phyloP scores from a whole-genome alignment of 2,113 vertebrate genomes.

The Irena cyanogastra region DNA sequence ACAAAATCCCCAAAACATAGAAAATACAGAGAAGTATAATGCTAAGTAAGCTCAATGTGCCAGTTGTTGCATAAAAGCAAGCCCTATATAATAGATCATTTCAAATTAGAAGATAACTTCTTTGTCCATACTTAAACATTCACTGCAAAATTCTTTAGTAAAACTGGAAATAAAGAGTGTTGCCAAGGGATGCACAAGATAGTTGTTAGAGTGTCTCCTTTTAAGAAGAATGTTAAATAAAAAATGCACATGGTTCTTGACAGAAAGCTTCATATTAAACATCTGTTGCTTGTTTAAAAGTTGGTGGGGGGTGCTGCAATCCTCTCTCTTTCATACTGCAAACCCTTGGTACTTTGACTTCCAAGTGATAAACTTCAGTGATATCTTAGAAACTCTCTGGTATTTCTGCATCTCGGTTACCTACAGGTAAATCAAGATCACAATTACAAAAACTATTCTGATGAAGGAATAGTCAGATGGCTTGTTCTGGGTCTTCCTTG shows the following conservation, averaged over 20 bases:
- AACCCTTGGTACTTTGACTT: neutral
- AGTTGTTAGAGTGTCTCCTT: neutral
- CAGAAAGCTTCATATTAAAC: neutral
- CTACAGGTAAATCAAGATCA: neutral
- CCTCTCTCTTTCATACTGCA: neutral
- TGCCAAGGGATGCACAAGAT: neutral
- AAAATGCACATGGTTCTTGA: neutral
- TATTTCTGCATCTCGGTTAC: neutral
- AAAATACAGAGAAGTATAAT: neutral
- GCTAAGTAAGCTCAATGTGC: neutral
- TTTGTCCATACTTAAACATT: neutral
- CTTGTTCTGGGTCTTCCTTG: neutral
- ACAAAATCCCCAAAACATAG: neutral
- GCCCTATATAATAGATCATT: neutral
- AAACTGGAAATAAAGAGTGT: neutral
- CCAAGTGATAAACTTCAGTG: neutral
- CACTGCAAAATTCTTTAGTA: neutral
- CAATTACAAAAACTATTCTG: neutral
- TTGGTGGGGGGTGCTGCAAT: fast-evolving
- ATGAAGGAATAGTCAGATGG: neutral
- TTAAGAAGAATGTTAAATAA: neutral
- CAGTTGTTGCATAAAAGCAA: neutral
- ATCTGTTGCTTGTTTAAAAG: neutral
- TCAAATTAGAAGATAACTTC: neutral
- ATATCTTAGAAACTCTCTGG: neutral